Evolutionary conservation across 30 jellyfish, hydroid and myxozoan species (phyloP), one percentile per base, ranked within the genome.

Genomic region (Mastigias papua): DNA sequence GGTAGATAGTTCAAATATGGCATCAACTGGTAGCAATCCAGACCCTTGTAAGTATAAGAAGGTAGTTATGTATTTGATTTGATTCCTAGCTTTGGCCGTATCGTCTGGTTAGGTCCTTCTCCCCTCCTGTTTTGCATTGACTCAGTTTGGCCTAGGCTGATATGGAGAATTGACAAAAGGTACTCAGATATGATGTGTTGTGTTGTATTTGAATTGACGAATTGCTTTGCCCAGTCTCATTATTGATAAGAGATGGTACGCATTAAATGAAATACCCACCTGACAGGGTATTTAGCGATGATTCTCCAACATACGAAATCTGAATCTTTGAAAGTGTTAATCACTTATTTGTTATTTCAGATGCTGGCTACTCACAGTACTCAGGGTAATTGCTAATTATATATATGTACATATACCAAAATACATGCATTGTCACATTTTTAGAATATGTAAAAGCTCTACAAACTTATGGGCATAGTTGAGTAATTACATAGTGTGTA

Each of bases 351-450:
- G 8, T 62, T 67, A 26, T 67, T 81, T 50, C 21, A 81, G 91
- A 81, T 67, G 91, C 63, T 37, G 82, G 66, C 1, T 81, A 81
- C 34, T 81, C 91, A n/a, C 91, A 81, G 66, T 81, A 81, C 48
- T 31, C 76, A 48, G 74, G 81, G 91, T 81, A 48, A 64, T 69
- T 66, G 22, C n/a, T 27, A 13, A 2, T 54, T 61, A 28, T 50
- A 3, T 0, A 0, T 13, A 0, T 29, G 3, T 28, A 3, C 1
- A 0, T 61, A 27, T 21, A 21, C 25, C 27, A 21, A 6, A 6
- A 17, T 25, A 65, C 7, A 46, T 26, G 0, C 8, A 76, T 50
- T 50, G 25, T 73, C 21, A 21, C 15, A 17, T 19, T 1, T 20
- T 8, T 29, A 28, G 16, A 54, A 54, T 54, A 5, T 19, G 67